Percentiles rank a stretch among this genome's conserved stretches.
phyloP scores from a whole-genome alignment of 1,140 invertebrate species.

The Macrocentrus cingulum region DNA sequence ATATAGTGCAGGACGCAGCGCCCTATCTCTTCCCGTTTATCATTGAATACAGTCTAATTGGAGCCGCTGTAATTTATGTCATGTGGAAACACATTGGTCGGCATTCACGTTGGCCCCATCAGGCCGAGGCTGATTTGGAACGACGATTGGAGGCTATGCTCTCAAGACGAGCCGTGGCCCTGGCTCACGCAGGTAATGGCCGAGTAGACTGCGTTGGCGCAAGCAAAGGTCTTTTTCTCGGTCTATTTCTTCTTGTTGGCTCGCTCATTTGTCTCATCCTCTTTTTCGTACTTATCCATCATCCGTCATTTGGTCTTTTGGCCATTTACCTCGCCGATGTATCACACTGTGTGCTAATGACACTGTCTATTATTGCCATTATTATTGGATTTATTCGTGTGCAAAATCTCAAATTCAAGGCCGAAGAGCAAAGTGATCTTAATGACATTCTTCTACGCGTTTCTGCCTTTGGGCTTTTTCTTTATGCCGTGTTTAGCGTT shows the following conservation, averaged over 20 bases:
- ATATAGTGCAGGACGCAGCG: slow-evolving; percentile 85
- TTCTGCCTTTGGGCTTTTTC: slow-evolving; percentile 88
- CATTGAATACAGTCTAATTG: slow-evolving; percentile 95
- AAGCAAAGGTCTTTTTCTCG: slow-evolving; percentile 92
- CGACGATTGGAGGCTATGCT: slow-evolving; percentile 82
- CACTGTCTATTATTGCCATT: slow-evolving; percentile 83
- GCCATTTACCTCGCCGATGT: slow-evolving; percentile 89
- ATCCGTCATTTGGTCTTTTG: slow-evolving; percentile 74
- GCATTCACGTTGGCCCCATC: slow-evolving; percentile 68
- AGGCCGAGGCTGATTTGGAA: slow-evolving; percentile 81
- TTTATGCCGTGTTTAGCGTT: slow-evolving; percentile 90
- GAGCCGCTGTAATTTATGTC: slow-evolving; percentile 94
- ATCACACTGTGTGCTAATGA: slow-evolving; percentile 85
- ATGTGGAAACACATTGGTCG: slow-evolving; percentile 96
- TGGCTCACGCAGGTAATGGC: slow-evolving; percentile 75
- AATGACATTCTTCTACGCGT: slow-evolving; percentile 89
- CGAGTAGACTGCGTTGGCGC: slow-evolving; percentile 90
- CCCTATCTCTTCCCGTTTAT: slow-evolving; percentile 95
- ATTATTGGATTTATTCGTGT: slow-evolving; percentile 84
- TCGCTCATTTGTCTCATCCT: slow-evolving; percentile 90
- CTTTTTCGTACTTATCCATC: slow-evolving; percentile 90
- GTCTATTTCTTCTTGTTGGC: slow-evolving; percentile 84
- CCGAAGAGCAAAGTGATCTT: slow-evolving; percentile 83
- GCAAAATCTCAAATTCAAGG: slow-evolving; percentile 83
- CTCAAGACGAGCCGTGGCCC: slow-evolving; percentile 76